Base-by-base conservation (phyloP, 2,888 invertebrate genomes). In the Osedax frankpressi region DNA sequence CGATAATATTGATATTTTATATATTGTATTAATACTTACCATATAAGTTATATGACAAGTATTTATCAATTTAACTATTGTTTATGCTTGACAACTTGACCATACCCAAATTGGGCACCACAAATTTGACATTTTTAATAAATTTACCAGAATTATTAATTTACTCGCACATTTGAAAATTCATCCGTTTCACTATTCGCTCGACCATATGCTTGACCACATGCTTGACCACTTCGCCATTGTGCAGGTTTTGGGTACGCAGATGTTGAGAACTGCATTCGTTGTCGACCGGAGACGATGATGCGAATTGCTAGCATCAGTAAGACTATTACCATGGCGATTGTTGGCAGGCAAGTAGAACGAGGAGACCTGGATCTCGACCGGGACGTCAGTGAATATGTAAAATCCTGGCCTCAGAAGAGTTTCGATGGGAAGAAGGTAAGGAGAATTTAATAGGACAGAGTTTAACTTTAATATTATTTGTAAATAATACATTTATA, bases 271-370 rank as follows among this genome's bases (percentile, higher is more conserved):
- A 87, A 87, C 76, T 75, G 82, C 63, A 80, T 85, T 3, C 81
- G 80, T 1, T 86, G 86, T 79, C 78, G 80, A 6, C 79, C 84
- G 14, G 79, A 84, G 11, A 85, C 86, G 24, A 85, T 88, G 0
- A 86, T 88, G 84, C 81, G 88, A 44, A 88, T 88, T 73, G 88
- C 88, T 60, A 87, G 87, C 78, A 88, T 88, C 76, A 87, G 87
- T 79, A 88, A 88, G 79, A 79, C 86, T 19, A 82, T 88, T 74
- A 87, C 88, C 19, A 86, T 87, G 82, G 82, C 86, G 19, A 81
- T 86, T 29, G 84, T 87, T 67, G 88, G 86, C 27, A 85, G 84
- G 77, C 80, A 87, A 1, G 82, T 85, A 79, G 86, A 88, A 78
- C 81, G 83, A 44, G 87, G 86, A 0, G 83, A 83, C 77, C 80